These are phyloP conservation scores for Danionella dracula DNA, from an alignment of 2,797 vertebrate species.

Conservation along the genomic window DNA sequence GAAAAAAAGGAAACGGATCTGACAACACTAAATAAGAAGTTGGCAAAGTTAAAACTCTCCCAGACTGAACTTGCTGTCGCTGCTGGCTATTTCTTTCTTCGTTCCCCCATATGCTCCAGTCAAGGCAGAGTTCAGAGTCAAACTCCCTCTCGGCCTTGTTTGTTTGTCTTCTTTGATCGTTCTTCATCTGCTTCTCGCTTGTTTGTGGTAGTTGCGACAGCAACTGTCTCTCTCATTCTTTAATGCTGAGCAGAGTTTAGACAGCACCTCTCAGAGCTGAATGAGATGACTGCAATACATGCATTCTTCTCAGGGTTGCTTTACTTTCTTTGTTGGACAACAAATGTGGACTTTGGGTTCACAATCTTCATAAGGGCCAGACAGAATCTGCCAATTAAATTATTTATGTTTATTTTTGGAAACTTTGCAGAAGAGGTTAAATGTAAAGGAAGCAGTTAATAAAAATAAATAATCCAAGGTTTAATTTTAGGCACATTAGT, in stretches of 20 bases:
- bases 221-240: constrained; percentile 9
- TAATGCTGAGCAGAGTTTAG: constrained; percentile 18
- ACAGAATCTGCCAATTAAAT: neutral
- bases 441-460: too few species aligned
- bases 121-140: constrained; percentile 19
- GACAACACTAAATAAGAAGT: constrained; percentile 14
- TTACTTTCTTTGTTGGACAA: constrained; percentile 2
- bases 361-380: neutral
- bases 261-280: neutral
- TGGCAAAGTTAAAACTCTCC: constrained; percentile 7
- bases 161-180: constrained; percentile 35
- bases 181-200: constrained; percentile 19
- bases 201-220: neutral
- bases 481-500: too few species aligned
- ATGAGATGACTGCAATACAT: neutral
- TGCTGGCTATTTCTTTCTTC: constrained; percentile 6
- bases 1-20: constrained; percentile 12
- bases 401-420: too few species aligned
- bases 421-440: too few species aligned
- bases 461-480: too few species aligned
- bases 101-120: neutral
- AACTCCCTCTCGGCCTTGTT: constrained; percentile 25
- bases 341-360: neutral
- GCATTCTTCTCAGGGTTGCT: neutral
- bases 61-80: constrained; percentile 4